These are phyloP conservation scores for Pedetes capensis DNA, from an alignment of 2,113 vertebrate species.

Conservation along the genomic window DNA sequence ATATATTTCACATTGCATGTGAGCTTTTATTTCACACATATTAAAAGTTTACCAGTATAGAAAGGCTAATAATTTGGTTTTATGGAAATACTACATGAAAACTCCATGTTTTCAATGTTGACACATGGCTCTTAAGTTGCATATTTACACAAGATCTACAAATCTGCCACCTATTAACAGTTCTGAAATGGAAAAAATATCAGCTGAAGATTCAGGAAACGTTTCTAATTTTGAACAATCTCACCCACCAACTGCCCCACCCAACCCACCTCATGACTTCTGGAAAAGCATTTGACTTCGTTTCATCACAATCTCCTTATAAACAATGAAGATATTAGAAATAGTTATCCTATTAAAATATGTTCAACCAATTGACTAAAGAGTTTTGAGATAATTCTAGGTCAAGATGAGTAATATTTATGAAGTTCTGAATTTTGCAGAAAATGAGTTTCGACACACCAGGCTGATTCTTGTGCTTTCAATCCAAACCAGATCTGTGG, in stretches of 20 bases:
- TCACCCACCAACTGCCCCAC: rapidly evolving
- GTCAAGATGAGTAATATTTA: neutral
- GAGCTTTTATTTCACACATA: neutral
- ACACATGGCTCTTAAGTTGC: neutral
- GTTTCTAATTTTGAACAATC: neutral
- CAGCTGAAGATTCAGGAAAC: neutral
- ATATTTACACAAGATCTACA: neutral
- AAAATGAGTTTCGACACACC: neutral
- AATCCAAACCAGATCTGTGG: constrained; percentile 8
- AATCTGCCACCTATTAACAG: neutral
- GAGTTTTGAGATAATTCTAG: neutral
- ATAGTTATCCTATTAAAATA: neutral
- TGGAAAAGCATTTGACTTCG: neutral
- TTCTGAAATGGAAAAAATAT: neutral
- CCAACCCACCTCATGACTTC: too few relatives aligned
- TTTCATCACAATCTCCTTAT: neutral
- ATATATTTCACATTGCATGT: neutral
- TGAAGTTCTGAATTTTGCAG: neutral
- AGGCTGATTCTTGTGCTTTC: neutral
- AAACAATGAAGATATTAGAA: neutral
- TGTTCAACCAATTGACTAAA: neutral
- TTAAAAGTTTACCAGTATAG: neutral
- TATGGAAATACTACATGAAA: neutral
- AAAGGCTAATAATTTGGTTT: neutral
- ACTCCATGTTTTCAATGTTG: neutral